Evolutionary conservation across 2,888 invertebrate genomes (phyloP).

Genomic region (Machimus rusticus): DNA sequence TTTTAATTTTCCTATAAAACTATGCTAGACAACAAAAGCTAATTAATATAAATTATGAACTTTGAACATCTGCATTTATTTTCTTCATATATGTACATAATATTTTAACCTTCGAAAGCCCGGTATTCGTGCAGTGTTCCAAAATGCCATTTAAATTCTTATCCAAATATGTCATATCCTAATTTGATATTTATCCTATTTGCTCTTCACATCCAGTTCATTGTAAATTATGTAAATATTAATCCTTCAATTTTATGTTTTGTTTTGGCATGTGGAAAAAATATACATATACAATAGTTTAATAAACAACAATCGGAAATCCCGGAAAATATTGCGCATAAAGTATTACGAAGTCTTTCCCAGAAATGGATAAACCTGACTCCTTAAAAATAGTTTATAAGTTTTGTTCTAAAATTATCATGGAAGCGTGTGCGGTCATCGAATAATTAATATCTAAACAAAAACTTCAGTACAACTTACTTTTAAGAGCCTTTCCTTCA

Average conservation of each 20-base stretch:
- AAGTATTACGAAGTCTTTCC: background rate
- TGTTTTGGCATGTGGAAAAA: background rate
- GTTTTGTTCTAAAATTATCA: background rate
- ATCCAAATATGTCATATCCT: too few species aligned
- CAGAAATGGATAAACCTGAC: background rate
- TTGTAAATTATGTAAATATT: background rate
- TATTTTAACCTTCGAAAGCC: too few species aligned
- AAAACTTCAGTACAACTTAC: slow-evolving; percentile 66
- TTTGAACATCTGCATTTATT: too few species aligned
- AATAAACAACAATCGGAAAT: background rate
- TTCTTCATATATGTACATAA: too few species aligned
- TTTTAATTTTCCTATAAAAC: too few species aligned
- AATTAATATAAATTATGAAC: too few species aligned
- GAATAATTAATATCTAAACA: background rate
- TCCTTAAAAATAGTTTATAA: background rate
- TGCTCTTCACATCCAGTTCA: too few species aligned
- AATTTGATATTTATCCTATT: too few species aligned
- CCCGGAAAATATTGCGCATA: too few species aligned
- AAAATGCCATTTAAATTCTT: too few species aligned
- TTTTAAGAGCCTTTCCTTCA: slow-evolving; percentile 75
- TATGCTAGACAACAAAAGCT: too few species aligned
- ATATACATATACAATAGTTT: background rate
- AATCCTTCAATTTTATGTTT: background rate
- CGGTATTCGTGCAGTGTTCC: too few species aligned
- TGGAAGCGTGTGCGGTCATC: background rate